Evolutionary conservation across 92 coral and sea anemone genomes (phyloP).

Genomic region (Plumapathes pennacea): DNA sequence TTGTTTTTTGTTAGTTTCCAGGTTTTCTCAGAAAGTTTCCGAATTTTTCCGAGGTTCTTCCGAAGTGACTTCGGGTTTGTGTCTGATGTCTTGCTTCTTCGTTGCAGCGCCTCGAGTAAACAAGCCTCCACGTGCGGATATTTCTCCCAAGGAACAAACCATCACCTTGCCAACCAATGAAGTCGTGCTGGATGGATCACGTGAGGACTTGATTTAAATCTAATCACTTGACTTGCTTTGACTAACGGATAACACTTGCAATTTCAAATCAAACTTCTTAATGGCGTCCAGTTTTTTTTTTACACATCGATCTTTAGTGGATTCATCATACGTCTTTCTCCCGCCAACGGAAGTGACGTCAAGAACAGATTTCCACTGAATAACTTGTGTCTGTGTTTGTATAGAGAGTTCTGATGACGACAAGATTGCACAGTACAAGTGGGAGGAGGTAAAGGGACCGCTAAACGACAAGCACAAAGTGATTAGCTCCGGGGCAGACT

Average conservation of each 20-base stretch:
- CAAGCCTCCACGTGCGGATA: slow-evolving; percentile 98
- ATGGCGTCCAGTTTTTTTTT: background rate
- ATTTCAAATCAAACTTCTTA: background rate
- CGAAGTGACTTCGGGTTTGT: too few species aligned
- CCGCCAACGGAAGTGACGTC: background rate
- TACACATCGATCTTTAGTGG: background rate
- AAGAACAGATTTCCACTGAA: background rate
- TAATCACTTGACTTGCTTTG: too few species aligned
- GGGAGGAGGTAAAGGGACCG: slow-evolving; percentile 99
- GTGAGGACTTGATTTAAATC: too few species aligned
- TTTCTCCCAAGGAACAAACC: slow-evolving; percentile 90
- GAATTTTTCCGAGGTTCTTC: too few species aligned
- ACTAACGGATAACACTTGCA: too few species aligned
- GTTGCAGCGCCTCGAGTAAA: slow-evolving; percentile 83
- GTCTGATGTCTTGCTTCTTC: too few species aligned
- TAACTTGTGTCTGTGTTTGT: background rate
- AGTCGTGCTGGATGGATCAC: slow-evolving; percentile 96
- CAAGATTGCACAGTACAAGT: slow-evolving; percentile 89
- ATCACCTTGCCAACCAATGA: slow-evolving; percentile 92
- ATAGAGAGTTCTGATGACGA: slow-evolving; percentile 98
- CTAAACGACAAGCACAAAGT: slow-evolving; percentile 89
- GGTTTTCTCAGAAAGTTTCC: too few species aligned
- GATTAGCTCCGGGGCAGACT: slow-evolving; percentile 85
- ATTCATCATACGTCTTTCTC: background rate
- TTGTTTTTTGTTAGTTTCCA: background rate